These are phyloP conservation scores for Aphis gossypii DNA, from an alignment of 1,140 invertebrate species.

Conservation along the genomic window DNA sequence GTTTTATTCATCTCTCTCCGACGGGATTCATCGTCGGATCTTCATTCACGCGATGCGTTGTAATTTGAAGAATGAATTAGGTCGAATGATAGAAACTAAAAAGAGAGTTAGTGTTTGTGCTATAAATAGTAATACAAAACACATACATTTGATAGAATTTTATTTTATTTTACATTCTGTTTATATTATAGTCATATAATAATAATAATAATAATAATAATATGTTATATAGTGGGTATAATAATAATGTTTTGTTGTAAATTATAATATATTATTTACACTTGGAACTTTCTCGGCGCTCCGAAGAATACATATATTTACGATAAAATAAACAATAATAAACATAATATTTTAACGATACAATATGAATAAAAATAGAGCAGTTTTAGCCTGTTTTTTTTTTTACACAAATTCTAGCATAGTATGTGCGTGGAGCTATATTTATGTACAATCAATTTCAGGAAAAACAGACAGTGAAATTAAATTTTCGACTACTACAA, in stretches of 20 bases:
- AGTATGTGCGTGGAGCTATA: background rate
- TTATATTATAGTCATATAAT: background rate
- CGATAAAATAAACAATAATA: background rate
- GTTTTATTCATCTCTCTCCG: background rate
- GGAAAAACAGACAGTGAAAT: background rate
- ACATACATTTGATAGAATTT: conserved; percentile 15
- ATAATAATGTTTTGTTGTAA: conserved; percentile 9
- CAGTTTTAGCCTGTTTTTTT: background rate
- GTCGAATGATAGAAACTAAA: background rate
- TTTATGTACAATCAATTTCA: background rate
- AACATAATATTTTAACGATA: background rate
- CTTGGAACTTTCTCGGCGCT: background rate
- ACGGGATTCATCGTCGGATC: background rate
- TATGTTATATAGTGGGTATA: background rate
- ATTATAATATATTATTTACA: conserved; percentile 16
- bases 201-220: conserved; percentile 1
- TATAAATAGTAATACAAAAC: background rate
- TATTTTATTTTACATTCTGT: background rate
- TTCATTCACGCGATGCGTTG: no score
- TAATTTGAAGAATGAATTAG: background rate
- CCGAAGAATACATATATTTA: background rate
- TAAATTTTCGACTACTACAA: background rate
- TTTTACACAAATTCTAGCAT: background rate
- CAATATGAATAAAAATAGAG: background rate
- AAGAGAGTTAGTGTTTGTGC: background rate